Evolutionary conservation across 2,797 vertebrate genomes (phyloP).

Genomic region (Pangasius djambal): DNA sequence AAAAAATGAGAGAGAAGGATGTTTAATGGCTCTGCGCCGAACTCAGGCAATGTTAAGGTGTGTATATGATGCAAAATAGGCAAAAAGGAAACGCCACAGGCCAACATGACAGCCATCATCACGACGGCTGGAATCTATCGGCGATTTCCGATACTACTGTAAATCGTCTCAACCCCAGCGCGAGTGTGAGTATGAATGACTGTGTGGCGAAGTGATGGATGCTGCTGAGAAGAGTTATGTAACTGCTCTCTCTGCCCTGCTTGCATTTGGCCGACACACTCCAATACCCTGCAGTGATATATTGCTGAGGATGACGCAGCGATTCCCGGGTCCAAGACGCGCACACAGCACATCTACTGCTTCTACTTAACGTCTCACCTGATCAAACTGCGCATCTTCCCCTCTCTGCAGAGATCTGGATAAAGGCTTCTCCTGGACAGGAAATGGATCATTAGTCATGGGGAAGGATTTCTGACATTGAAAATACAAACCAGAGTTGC

Average conservation of each 20-base stretch:
- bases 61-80: background rate
- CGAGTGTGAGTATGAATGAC: conserved; percentile 17
- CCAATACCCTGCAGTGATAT: conserved; percentile 72
- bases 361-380: conserved; percentile 77
- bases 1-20: background rate
- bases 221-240: conserved; percentile 69
- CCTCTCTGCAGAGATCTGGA: conserved; percentile 98
- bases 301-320: conserved; percentile 80
- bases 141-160: background rate
- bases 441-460: background rate
- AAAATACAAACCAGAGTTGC: background rate
- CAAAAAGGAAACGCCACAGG: too few species aligned
- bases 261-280: conserved; percentile 68
- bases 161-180: background rate
- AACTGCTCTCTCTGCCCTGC: conserved; percentile 71
- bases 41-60: background rate
- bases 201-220: conserved; percentile 65
- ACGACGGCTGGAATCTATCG: too few species aligned
- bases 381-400: conserved; percentile 99
- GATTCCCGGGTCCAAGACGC: conserved; percentile 59
- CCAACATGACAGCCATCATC: background rate
- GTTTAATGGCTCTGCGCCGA: background rate
- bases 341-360: conserved; percentile 16
- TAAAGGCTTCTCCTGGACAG: conserved; percentile 89
- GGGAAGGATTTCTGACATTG: background rate